A percentile compares a stretch with the other conserved stretches of the same genome.
These are phyloP conservation scores for Hartigia nigra DNA, from an alignment of 2,888 invertebrate species.

Conservation along the genomic window DNA sequence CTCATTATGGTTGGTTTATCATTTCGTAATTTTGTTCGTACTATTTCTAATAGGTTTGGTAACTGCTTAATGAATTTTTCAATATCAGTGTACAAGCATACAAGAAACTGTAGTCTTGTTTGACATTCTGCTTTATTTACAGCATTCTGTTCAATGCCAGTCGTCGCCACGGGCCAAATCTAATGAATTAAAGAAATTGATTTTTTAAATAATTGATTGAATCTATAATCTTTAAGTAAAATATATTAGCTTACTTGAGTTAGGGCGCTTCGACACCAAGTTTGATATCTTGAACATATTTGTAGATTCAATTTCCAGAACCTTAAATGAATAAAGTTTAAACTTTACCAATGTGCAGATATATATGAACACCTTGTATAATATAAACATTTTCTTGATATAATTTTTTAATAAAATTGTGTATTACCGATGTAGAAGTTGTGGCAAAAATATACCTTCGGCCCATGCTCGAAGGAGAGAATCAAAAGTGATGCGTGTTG, in stretches of 20 bases:
- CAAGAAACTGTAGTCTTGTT: conserved; percentile 52
- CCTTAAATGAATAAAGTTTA: too few species aligned
- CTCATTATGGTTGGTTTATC: conserved; percentile 37
- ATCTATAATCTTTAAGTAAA: conserved; percentile 9
- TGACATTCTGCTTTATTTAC: conserved; percentile 38
- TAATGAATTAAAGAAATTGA: conserved; percentile 22
- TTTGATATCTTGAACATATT: conserved; percentile 81
- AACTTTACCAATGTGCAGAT: neutral
- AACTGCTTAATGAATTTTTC: conserved; percentile 57
- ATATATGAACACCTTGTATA: conserved; percentile 2
- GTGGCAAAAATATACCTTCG: conserved; percentile 81
- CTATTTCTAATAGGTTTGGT: conserved; percentile 49
- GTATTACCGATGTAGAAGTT: conserved; percentile 73
- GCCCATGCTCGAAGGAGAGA: conserved; percentile 78
- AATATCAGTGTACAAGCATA: conserved; percentile 64
- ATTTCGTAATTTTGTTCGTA: conserved; percentile 43
- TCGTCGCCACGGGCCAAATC: conserved; percentile 45
- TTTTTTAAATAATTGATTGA: conserved; percentile 7
- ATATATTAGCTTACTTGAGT: conserved; percentile 42
- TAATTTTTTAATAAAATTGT: neutral
- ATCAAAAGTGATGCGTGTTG: conserved; percentile 68
- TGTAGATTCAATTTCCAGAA: conserved; percentile 92
- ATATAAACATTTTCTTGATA: neutral
- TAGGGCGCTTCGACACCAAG: conserved; percentile 72
- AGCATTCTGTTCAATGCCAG: conserved; percentile 42